Evolutionary conservation across 2,888 invertebrate genomes (phyloP).

Genomic region (Marronus borbonicus): DNA sequence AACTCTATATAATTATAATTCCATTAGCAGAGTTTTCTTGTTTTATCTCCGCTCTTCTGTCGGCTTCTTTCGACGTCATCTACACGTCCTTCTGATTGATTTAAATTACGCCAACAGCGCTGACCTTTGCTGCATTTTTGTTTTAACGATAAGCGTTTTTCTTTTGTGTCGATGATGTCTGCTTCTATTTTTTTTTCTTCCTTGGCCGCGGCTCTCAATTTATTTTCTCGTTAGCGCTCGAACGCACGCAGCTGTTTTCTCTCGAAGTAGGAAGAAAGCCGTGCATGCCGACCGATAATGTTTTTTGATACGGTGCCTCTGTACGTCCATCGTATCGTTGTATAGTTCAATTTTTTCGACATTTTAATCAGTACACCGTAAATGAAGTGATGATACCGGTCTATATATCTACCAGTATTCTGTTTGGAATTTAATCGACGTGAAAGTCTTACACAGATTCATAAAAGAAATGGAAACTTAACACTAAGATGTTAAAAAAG

Average conservation of each 20-base stretch:
- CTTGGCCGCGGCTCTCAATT: slow-evolving; percentile 9
- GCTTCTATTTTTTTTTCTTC: slow-evolving; percentile 5
- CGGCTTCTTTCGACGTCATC: slow-evolving; percentile 9
- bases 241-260: slow-evolving; percentile 18
- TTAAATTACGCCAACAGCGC: slow-evolving; percentile 16
- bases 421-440: no score
- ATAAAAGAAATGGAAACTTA: no score
- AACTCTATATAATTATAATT: neutral
- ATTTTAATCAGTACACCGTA: slow-evolving; percentile 4
- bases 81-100: slow-evolving; percentile 1
- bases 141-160: slow-evolving; percentile 21
- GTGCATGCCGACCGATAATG: slow-evolving; percentile 13
- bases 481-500: no score
- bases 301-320: neutral
- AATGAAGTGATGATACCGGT: neutral
- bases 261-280: slow-evolving; percentile 25
- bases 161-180: slow-evolving; percentile 21
- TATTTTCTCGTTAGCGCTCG: slow-evolving; percentile 37
- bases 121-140: slow-evolving; percentile 27
- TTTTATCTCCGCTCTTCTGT: slow-evolving; percentile 10
- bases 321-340: neutral
- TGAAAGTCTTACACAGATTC: no score
- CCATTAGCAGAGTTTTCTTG: neutral
- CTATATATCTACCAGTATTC: neutral
- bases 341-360: slow-evolving; percentile 24